Percentiles rank a stretch among this genome's conserved stretches.
Conservation (phyloP, 2,113 vertebrate species). For the Microcebus ravelobensis region DNA sequence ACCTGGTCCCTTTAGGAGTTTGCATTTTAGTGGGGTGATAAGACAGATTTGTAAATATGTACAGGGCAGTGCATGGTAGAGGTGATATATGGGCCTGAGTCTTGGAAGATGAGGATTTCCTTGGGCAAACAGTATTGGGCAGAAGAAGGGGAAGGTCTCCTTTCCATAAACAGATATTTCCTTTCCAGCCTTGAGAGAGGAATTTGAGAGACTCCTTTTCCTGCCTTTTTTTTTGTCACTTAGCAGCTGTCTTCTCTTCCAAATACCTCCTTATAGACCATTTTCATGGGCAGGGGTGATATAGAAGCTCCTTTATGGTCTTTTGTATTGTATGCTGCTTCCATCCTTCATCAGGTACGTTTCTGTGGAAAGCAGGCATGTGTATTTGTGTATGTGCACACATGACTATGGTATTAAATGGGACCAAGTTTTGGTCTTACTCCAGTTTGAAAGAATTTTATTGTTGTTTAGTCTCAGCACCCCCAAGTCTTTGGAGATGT, state of each 20-base stretch:
- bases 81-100: neutral
- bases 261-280: neutral
- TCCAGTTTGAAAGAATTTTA: neutral
- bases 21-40: neutral
- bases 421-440: neutral
- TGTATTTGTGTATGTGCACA: neutral
- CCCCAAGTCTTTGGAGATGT: neutral
- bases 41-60: neutral
- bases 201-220: neutral
- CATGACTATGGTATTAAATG: neutral
- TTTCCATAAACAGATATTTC: neutral
- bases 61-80: neutral
- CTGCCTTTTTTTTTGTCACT: neutral
- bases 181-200: neutral
- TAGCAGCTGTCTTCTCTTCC: neutral
- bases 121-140: neutral
- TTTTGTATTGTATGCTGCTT: neutral
- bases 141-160: neutral
- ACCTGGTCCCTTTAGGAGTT: neutral
- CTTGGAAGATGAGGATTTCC: neutral
- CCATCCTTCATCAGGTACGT: neutral
- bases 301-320: neutral
- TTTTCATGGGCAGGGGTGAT: neutral
- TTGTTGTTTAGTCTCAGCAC: neutral
- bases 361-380: neutral